phyloP scores from a whole-genome alignment of 2,113 vertebrate genomes.

The Muntiacus muntjak region DNA sequence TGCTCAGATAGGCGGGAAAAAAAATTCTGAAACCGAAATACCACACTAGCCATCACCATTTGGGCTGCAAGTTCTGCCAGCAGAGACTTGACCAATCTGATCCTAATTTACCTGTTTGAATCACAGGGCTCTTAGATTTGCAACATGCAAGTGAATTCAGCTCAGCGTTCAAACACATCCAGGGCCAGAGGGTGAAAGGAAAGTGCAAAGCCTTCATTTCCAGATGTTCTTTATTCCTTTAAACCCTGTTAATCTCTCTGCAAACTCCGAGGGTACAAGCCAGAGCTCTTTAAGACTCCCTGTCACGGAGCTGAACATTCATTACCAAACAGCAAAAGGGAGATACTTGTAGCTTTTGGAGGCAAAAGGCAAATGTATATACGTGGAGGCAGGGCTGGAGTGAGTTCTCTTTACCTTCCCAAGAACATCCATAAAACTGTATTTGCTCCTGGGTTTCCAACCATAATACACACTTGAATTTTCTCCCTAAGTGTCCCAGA shows the following conservation, averaged over 20 bases:
- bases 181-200: neutral
- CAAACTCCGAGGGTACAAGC: neutral
- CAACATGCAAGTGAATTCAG: neutral
- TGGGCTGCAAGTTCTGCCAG: neutral
- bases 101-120: neutral
- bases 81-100: neutral
- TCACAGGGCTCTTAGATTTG: neutral
- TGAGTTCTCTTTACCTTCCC: neutral
- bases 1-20: neutral
- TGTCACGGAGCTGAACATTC: neutral
- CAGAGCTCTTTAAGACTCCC: constrained; percentile 25
- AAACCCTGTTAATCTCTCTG: constrained; percentile 22
- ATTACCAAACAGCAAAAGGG: neutral
- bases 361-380: neutral
- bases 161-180: neutral
- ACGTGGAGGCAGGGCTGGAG: neutral
- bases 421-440: neutral
- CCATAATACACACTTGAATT: neutral
- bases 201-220: neutral
- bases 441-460: neutral
- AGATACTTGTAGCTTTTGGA: neutral
- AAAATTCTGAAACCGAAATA: neutral
- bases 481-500: neutral
- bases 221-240: constrained; percentile 25
- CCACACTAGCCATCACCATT: neutral